Base-by-base conservation (phyloP, 92 coral and sea anemone species). In the Virgularia gustaviana region DNA sequence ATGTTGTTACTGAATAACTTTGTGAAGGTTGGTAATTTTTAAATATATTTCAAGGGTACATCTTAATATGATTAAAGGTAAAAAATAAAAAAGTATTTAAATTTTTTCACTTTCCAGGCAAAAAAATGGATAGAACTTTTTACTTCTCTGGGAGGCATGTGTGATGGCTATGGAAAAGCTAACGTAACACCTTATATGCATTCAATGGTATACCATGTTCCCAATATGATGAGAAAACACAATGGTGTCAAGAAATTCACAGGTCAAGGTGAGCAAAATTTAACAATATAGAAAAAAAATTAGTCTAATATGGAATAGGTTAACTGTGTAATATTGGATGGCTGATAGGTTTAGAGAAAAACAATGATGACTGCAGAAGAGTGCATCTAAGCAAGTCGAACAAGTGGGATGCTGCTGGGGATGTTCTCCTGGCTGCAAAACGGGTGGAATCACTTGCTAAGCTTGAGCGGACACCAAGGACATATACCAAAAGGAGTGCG, bases 151-250 rank as follows among this genome's bases (percentile, higher is more conserved):
- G 65, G 66, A 7, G 75, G 73, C 1, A 53, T 13, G 0, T 70
- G 22, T 22, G 37, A 18, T 20, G 79, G 78, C 4, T 83, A 71
- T 55, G 80, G 53, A 18, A 78, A 72, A 49, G 54, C 45, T 0
- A 37, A 42, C 4, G 47, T 83, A 27, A 83, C 87, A 1, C 86
- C 85, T 4, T 83, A 81, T 31, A 37, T 81, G 73, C 85, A 81
- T 24, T 29, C 66, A 6, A n/a, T 81, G 25, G 39, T 18, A 35
- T 81, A 81, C 25, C 85, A 81, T 30, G 9, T 81, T 1, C 78
- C 86, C n/a, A 0, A 12, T 35, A 57, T 76, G 9, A 30, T 82
- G 5, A 67, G 23, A 8, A 19, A 23, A 16, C 71, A 58, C 9
- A 58, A 3, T 11, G 27, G 45, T 1, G 10, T 82, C 10, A 82